Base-by-base conservation (phyloP, 2,113 vertebrate species). In the Notothenia coriiceps region DNA sequence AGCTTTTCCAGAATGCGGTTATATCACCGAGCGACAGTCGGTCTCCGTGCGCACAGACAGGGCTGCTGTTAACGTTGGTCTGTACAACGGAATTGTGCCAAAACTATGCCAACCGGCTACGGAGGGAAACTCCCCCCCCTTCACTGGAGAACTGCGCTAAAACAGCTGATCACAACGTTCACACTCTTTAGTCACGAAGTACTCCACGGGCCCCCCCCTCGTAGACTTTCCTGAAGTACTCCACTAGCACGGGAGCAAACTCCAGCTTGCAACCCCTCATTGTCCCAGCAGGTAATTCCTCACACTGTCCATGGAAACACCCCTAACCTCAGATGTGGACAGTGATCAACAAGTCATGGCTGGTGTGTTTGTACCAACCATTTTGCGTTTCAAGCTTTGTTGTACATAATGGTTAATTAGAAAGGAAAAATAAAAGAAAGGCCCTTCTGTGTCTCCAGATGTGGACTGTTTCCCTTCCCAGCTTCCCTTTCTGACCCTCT, bases 301-400 rank as follows among this genome's bases (percentile, higher is more conserved):
- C 80, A 89, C 81, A 91, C 82, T 92, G 75, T 90, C 87, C 85
- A 57, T 54, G 56, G 35, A 51, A 82, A 79, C 51, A 82, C 71
- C 46, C 9, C 50, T 33, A 75, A 29, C 29, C 64, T 83, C 70
- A 49, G 67, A 86, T 73, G 55, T 51, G 76, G 54, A 74, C 74
- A 64, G 51, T 22, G 43, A 78, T 81, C 57, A 79, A 60, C 60
- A 44, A 47, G 25, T 60, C 70, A 84, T 62, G 56, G 84, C 40
- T 49, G 52, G 69, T 17, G 64, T 60, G 56, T 79, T 67, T 57
- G 63, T 40, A n/a, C 13, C 25, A 29, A 62, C 29, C 4, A 2
- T 74, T 67, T 4, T 63, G 2, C 15, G 11, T 62, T 29, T 12
- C 5, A 8, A 59, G 54, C 22, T 47, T 60, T 46, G 5, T 10